Base-by-base conservation (phyloP, 2,888 invertebrate species). In the Spilosoma lubricipeda region DNA sequence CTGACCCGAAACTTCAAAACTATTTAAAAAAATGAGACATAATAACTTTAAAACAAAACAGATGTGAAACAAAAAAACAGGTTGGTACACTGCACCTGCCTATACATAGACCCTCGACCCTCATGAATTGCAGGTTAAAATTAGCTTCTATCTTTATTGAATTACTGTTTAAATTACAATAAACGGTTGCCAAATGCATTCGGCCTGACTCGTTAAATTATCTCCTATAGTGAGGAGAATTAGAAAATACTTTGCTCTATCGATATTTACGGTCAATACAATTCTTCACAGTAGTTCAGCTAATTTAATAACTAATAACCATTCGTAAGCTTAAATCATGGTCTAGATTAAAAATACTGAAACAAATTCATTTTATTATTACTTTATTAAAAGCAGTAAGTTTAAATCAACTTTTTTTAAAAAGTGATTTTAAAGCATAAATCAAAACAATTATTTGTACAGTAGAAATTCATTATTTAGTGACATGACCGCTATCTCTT, bases 71-170 rank as follows among this genome's bases (percentile, higher is more conserved):
- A 82, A 85, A 84, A 85, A 77, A 69, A 77, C 85, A 86, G 84
- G 83, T 85, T 81, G 11, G 82, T 78, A 80, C 89, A 89, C 88
- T 78, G 81, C 89, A 89, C 88, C 90, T 90, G 90, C 78, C 72
- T 72, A 69, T 66, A 39, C 48, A 11, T 71, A 42, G 2, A 65
- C 72, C 72, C 72, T 74, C 71, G 48, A 75, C 45, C 42, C 3
- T 67, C 56, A 45, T 39, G 23, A 3, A 7, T 20, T 39, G 39
- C 30, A 67, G 4, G 64, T 65, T 48, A 48, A 80, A 45, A 67
- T 71, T 71, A 33, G 5, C 76, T 76, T 36, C 30, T 80, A 74
- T 36, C 0, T 0, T 11, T 1, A 52, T 23, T 18, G 4, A 18
- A 5, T 36, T 42, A 78, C 69, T 48, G 76, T 71, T 70, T n/a